Evolutionary conservation across 2,113 vertebrate species (phyloP), one percentile per base, ranked within the genome.

Genomic region (Melierax canorus): DNA sequence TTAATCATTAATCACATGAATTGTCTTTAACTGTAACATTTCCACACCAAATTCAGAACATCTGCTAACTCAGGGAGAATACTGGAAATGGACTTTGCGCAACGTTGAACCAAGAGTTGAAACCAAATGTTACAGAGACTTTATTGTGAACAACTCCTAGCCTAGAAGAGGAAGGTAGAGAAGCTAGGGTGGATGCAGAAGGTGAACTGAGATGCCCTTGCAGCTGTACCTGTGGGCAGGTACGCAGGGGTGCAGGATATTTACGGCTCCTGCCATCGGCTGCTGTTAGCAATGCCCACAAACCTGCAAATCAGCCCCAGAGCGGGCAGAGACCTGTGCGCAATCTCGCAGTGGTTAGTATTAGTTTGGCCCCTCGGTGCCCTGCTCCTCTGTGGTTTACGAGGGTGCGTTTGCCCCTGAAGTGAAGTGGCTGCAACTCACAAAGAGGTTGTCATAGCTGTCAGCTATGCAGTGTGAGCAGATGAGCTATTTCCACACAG

Each of bases 1-100:
- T 86, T 90, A 81, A 86, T 90, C 88, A 87, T 96, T 64, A 81
- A 66, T 86, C 83, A 18, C 12, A 10, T 14, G 55, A 72, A 63
- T 88, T 64, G 62, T 58, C 34, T 85, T 79, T 39, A 79, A 58
- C 73, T 76, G 62, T 41, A 64, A 71, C 45, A n/a, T 87, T 92
- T 81, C 76, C 45, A 24, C 1, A 17, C 71, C 71, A 92, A 73
- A 91, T 55, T 82, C 84, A 76, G 45, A 91, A 95, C 84, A 94
- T 85, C 89, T 89, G 91, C 80, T 87, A 12, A 73, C 38, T 73
- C 51, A 34, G 34, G 59, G 50, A 88, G 26, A 91, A 34, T 2
- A 55, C 7, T 45, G 55, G 18, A 58, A 38, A 4, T 4, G 55
- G 16, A 38, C 56, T 86, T 48, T 23, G 15, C 48, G 51, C 12